Evolutionary conservation across 2,113 vertebrate species (phyloP).

Genomic region (Bos indicus): DNA sequence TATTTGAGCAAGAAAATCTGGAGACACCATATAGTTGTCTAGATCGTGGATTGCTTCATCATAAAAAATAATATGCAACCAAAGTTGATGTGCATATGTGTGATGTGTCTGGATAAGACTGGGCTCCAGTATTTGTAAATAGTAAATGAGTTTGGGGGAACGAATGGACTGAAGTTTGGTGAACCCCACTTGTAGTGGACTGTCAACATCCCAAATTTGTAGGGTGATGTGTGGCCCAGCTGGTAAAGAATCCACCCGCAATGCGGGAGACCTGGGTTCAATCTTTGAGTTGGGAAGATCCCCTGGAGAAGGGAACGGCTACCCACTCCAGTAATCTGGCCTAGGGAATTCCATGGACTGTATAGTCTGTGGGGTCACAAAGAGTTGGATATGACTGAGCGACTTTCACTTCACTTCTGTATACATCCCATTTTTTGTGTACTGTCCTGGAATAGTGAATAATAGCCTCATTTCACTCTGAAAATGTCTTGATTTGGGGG

Average conservation of each 20-base stretch:
- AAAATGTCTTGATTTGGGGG: neutral
- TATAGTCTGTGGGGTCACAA: neutral
- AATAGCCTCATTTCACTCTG: neutral
- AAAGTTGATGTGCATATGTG: neutral
- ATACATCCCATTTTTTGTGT: neutral
- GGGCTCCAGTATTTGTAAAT: neutral
- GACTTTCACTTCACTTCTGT: neutral
- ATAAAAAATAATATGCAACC: neutral
- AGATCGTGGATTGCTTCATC: neutral
- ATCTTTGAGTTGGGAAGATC: neutral
- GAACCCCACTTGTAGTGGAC: neutral
- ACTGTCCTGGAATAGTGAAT: neutral
- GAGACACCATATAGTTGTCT: neutral
- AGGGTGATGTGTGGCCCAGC: neutral
- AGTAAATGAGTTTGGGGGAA: neutral
- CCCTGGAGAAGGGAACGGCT: neutral
- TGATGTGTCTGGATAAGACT: neutral
- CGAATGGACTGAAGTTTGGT: neutral
- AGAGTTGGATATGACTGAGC: neutral
- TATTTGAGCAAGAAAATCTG: neutral
- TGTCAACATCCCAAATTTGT: neutral
- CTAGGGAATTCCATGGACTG: neutral
- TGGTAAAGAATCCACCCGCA: neutral
- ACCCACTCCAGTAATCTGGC: neutral
- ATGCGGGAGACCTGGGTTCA: neutral